These are phyloP conservation scores for Ceratosolen fusciceps DNA, from an alignment of 1,140 invertebrate species.

Conservation along the genomic window DNA sequence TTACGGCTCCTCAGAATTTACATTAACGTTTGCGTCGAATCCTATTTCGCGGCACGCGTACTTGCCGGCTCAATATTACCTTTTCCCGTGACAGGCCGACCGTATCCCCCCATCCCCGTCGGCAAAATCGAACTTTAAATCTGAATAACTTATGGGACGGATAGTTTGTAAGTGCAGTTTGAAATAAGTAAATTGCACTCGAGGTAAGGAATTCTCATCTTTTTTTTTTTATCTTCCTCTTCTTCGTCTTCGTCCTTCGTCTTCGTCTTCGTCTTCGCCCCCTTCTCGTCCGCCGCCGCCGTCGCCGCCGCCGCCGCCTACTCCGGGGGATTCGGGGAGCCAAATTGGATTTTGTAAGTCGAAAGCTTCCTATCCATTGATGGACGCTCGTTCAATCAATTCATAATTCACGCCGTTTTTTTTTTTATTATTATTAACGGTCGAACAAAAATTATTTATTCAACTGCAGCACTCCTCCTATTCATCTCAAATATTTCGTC, in stretches of 20 bases:
- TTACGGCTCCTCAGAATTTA: slow-evolving; percentile 5
- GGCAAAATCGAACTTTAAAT: slow-evolving; percentile 33
- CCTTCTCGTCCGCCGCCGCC: no score
- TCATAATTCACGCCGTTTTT: neutral
- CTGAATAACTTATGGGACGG: slow-evolving; percentile 32
- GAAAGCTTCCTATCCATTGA: neutral
- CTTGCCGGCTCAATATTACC: slow-evolving; percentile 5
- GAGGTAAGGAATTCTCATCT: neutral
- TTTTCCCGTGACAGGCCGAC: neutral
- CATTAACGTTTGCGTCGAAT: slow-evolving; percentile 18
- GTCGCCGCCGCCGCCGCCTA: no score
- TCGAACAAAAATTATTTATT: no score
- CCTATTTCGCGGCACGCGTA: slow-evolving; percentile 25
- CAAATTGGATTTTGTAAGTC: slow-evolving; percentile 20
- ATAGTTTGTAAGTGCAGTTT: slow-evolving; percentile 24
- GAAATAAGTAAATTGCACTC: slow-evolving; percentile 23
- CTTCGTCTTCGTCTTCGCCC: no score
- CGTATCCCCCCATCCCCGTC: neutral
- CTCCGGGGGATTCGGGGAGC: neutral
- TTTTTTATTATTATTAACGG: no score
- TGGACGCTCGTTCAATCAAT: slow-evolving; percentile 20
- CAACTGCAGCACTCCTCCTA: no score
- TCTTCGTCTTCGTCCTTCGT: no score
- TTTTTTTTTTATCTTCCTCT: neutral
- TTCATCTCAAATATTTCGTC: no score